Base-by-base conservation (phyloP, 2,797 vertebrate genomes). In the Rhinichthys osculus region DNA sequence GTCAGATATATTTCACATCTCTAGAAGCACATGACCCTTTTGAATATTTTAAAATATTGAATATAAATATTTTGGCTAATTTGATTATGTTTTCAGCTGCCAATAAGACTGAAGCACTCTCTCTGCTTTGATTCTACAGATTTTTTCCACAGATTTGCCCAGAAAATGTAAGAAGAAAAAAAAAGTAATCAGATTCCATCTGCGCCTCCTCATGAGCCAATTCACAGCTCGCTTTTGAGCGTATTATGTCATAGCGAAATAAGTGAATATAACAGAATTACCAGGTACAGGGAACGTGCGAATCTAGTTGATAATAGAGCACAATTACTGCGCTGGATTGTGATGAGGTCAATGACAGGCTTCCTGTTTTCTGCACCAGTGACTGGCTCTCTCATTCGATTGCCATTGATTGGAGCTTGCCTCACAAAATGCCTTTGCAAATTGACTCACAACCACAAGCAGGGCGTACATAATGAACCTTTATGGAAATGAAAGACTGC, bases 381-480 rank as follows among this genome's bases (percentile, higher is more conserved):
- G 89, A 81, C 85, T 82, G 86, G 67, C 76, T 89, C 66, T 85
- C 87, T 93, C 87, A 92, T 93, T 91, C 84, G 89, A 90, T 93
- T 92, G 82, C 90, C 89, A 94, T 93, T 86, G 92, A 94, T 94
- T 90, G 87, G 83, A 82, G 78, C 88, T 90, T 85, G 91, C 88
- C 87, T 90, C 84, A 81, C 77, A 62, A 86, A 64, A 84, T 80
- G 50, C 52, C 73, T 57, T 47, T 57, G 38, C 66, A 66, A 19
- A 70, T 67, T 72, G 78, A 72, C 71, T 84, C 78, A 21, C 47
- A 82, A 72, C 33, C 27, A 42, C 67, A 76, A 57, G 44, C n/a
- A 27, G 57, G n/a, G 72, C 69, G 16, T 30, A 30, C 59, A 33
- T 86, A 80, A 88, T 77, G 62, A 88, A 66, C 64, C 40, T 83